phyloP scores from a whole-genome alignment of 2,113 vertebrate genomes.

The Phrynosoma blainvillii region DNA sequence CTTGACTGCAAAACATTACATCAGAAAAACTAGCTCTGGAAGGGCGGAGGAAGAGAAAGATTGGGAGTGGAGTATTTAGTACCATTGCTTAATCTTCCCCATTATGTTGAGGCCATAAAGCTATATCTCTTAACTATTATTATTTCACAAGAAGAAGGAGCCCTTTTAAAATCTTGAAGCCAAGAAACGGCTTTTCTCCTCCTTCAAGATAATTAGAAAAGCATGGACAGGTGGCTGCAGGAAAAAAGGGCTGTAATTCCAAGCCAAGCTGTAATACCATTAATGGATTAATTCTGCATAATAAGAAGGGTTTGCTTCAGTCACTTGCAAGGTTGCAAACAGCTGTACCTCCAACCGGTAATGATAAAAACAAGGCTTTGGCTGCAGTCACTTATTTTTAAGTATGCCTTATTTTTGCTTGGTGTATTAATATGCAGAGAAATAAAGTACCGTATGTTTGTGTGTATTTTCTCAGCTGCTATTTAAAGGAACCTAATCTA shows the following conservation, averaged over 20 bases:
- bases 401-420: slow-evolving; percentile 30
- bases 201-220: slow-evolving; percentile 5
- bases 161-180: slow-evolving; percentile 24
- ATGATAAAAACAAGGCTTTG: slow-evolving; percentile 18
- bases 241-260: slow-evolving; percentile 53
- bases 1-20: neutral
- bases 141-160: neutral
- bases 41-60: neutral
- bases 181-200: slow-evolving; percentile 16
- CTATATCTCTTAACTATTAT: slow-evolving; percentile 16
- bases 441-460: neutral
- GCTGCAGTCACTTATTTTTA: neutral
- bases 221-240: slow-evolving; percentile 62
- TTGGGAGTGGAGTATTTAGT: neutral
- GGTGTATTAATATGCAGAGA: slow-evolving; percentile 16
- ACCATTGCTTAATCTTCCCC: neutral
- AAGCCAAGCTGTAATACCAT: slow-evolving; percentile 62
- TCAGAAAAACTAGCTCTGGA: neutral
- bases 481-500: slow-evolving; percentile 42
- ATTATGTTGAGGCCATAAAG: slow-evolving; percentile 16
- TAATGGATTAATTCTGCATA: slow-evolving; percentile 66
- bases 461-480: slow-evolving; percentile 23
- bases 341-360: slow-evolving; percentile 41
- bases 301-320: slow-evolving; percentile 60
- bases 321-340: slow-evolving; percentile 25